Evolutionary conservation across 35 echinoderm and acorn worm species (phyloP), one percentile per base, ranked within the genome.

Genomic region (Patiria miniata): DNA sequence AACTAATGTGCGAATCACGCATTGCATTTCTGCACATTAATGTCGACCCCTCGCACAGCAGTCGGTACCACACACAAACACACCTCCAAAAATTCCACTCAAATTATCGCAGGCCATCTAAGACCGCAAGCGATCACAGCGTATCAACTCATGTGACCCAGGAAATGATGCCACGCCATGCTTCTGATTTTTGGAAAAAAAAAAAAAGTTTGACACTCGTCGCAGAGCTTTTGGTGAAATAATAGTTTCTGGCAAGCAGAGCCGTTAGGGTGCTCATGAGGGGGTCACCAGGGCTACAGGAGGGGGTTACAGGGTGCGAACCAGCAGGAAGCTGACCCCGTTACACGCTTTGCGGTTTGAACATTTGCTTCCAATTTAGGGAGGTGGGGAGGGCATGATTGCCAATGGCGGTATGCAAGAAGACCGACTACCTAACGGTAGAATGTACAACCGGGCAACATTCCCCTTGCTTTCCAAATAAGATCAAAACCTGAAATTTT

Each of bases 351-450:
- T 73, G 65, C 9, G 65, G 65, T 73, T 73, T 26, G 23, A 34
- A 23, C 65, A 73, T 73, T 73, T 73, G 65, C 29, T 73, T 73
- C 65, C 65, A 73, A 73, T 73, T 73, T 73, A 47, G 12, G 42
- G 42, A 47, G 42, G 42, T 12, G 12, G 42, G 42, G 23, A 73
- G 65, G 34, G 65, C 14, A 23, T 26, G 21, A 73, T 73, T 3
- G 29, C 10, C 29, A 18, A 36, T 36, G 8, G 65, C 34, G n/a
- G 1, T 2, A 2, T 73, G 23, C 65, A 14, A 73, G 7, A 26
- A 26, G 7, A 73, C 65, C 26, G 34, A 73, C 21, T 4, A 73
- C 34, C 10, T 26, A 26, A 14, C 21, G 14, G 19, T 30, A 73
- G 65, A 14, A 26, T 73, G 19, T 30, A 73, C 14, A 73, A 26